A percentile compares a stretch with the other conserved stretches of the same genome.
These are phyloP conservation scores for Diadumene lineata DNA, from an alignment of 92 coral and sea anemone genomes.

Conservation along the genomic window DNA sequence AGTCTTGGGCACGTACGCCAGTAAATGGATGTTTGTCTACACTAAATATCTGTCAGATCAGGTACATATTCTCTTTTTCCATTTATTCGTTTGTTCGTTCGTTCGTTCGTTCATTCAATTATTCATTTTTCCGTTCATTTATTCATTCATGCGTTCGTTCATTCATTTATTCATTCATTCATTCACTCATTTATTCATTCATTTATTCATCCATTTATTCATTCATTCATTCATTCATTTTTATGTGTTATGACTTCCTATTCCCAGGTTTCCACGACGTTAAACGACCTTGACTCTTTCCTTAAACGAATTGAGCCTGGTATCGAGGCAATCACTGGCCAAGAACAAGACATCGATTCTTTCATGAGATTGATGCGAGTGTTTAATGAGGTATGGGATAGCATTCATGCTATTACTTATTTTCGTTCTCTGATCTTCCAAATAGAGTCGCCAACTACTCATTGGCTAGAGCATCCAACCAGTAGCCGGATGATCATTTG, in stretches of 20 bases:
- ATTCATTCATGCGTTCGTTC: neutral
- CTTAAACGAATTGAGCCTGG: conserved; percentile 99
- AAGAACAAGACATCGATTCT: conserved; percentile 90
- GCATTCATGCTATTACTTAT: neutral
- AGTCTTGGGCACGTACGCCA: conserved; percentile 91
- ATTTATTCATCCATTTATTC: neutral
- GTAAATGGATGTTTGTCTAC: conserved; percentile 99
- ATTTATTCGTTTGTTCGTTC: neutral
- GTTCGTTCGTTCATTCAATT: neutral
- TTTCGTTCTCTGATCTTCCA: neutral
- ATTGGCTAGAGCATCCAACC: too few relatives aligned
- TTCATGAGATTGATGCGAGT: conserved; percentile 98
- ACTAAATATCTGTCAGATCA: conserved; percentile 97
- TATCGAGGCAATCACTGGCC: conserved; percentile 97
- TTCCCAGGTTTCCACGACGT: conserved; percentile 83
- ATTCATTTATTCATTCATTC: neutral
- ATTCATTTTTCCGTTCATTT: neutral
- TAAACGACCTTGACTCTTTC: conserved; percentile 97
- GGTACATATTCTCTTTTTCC: conserved; percentile 28
- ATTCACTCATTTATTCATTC: neutral
- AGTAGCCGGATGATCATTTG: too few relatives aligned
- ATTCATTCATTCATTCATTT: neutral
- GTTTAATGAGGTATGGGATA: conserved; percentile 98
- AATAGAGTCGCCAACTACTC: too few relatives aligned
- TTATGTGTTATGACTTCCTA: neutral